phyloP scores from a whole-genome alignment of 2,797 vertebrate genomes.

The Periophthalmus magnuspinnatus region DNA sequence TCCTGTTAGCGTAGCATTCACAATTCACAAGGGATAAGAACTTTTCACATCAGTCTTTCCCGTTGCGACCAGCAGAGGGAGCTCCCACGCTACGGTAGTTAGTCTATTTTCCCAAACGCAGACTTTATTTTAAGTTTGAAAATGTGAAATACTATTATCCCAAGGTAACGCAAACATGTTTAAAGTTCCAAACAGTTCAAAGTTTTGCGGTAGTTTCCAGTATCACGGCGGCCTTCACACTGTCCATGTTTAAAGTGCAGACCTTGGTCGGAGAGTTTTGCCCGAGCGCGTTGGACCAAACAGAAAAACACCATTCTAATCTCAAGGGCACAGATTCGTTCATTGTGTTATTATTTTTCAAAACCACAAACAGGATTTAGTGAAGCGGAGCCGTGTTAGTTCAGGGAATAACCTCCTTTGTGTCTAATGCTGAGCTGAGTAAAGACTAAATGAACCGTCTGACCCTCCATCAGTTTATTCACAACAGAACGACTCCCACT shows the following conservation, averaged over 20 bases:
- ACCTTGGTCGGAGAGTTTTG: constrained; percentile 7
- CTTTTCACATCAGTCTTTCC: too few relatives aligned
- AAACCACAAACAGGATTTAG: background rate
- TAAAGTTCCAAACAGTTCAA: too few relatives aligned
- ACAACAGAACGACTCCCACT: constrained; percentile 18
- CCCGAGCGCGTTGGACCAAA: background rate
- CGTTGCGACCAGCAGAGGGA: too few relatives aligned
- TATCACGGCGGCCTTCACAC: background rate
- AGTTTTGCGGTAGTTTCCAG: too few relatives aligned
- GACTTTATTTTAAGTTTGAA: too few relatives aligned
- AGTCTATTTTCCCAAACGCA: too few relatives aligned
- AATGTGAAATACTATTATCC: too few relatives aligned
- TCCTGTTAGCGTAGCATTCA: too few relatives aligned
- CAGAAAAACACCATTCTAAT: background rate
- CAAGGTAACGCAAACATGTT: too few relatives aligned
- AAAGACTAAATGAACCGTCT: constrained; percentile 12
- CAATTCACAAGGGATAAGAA: too few relatives aligned
- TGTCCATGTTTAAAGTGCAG: background rate
- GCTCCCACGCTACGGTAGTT: too few relatives aligned
- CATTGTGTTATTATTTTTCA: background rate
- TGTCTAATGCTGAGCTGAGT: constrained; percentile 25
- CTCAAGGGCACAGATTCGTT: background rate
- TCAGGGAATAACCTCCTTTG: background rate
- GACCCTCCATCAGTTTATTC: constrained; percentile 20
- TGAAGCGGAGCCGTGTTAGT: background rate